Conservation (phyloP, 1,140 invertebrate species). For the Helicorthomorpha holstii region DNA sequence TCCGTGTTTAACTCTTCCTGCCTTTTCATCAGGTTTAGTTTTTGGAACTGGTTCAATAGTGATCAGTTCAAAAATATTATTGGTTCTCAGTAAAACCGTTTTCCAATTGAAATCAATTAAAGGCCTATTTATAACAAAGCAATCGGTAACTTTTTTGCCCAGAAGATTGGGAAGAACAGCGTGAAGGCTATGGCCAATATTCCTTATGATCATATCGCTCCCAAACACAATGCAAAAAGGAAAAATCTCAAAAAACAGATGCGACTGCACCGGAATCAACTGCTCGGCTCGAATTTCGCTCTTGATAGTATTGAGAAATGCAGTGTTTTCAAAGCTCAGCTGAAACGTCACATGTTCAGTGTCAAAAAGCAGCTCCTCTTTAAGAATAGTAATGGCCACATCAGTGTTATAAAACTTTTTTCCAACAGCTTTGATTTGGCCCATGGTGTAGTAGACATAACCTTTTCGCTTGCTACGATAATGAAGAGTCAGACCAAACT, state of each 20-base stretch:
- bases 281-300: slow-evolving; percentile 40
- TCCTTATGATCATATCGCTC: slow-evolving; percentile 75
- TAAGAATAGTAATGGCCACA: slow-evolving; percentile 72
- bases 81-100: slow-evolving; percentile 77
- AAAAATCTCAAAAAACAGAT: slow-evolving; percentile 88
- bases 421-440: slow-evolving; percentile 76
- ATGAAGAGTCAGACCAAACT: slow-evolving; percentile 69
- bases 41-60: slow-evolving; percentile 53
- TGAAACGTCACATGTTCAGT: slow-evolving; percentile 88
- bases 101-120: slow-evolving; percentile 85
- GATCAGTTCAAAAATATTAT: slow-evolving; percentile 90
- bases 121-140: slow-evolving; percentile 77
- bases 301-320: slow-evolving; percentile 33
- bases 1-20: background rate
- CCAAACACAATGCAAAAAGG: slow-evolving; percentile 94
- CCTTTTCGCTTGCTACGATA: slow-evolving; percentile 81
- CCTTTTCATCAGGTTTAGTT: slow-evolving; percentile 8
- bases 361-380: slow-evolving; percentile 67
- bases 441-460: slow-evolving; percentile 92
- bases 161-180: slow-evolving; percentile 71
- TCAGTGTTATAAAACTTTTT: slow-evolving; percentile 83
- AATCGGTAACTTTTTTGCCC: slow-evolving; percentile 73
- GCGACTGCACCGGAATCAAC: slow-evolving; percentile 57
- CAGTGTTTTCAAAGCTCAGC: slow-evolving; percentile 82
- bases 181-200: slow-evolving; percentile 78